A percentile compares a stretch with the other conserved stretches of the same genome.
These are phyloP conservation scores for Drosophila picticornis DNA, from an alignment of 2,888 invertebrate genomes.

Conservation along the genomic window DNA sequence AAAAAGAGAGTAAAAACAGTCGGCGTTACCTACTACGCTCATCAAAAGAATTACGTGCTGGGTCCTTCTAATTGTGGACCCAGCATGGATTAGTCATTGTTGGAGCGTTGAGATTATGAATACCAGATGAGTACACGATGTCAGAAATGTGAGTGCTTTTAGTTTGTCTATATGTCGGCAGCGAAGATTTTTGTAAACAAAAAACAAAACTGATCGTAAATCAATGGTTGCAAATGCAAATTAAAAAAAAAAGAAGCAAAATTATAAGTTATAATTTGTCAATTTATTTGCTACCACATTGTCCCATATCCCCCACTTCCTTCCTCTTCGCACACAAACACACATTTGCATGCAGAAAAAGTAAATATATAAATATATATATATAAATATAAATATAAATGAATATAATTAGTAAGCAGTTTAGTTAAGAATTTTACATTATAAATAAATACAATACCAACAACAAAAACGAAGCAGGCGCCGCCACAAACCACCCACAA, in stretches of 20 bases:
- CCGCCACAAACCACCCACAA: slow-evolving; percentile 35
- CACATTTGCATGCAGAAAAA: slow-evolving; percentile 72
- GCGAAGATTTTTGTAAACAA: slow-evolving; percentile 50
- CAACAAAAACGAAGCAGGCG: slow-evolving; percentile 51
- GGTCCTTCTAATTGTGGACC: slow-evolving; percentile 29
- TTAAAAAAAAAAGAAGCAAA: slow-evolving; percentile 11
- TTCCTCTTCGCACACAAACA: slow-evolving; percentile 51
- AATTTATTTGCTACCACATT: slow-evolving; percentile 37
- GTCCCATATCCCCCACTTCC: slow-evolving; percentile 30
- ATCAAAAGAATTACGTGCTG: slow-evolving; percentile 61
- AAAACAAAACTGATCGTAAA: slow-evolving; percentile 30
- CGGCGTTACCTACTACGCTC: slow-evolving; percentile 76
- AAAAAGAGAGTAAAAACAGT: slow-evolving; percentile 55
- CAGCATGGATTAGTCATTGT: slow-evolving; percentile 74
- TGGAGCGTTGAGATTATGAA: slow-evolving; percentile 75
- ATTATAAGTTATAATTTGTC: slow-evolving; percentile 35
- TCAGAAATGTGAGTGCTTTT: slow-evolving; percentile 69
- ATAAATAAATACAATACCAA: slow-evolving; percentile 56
- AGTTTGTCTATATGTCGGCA: slow-evolving; percentile 60
- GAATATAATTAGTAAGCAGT: slow-evolving; percentile 78
- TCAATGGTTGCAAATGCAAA: slow-evolving; percentile 31
- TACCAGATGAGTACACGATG: slow-evolving; percentile 52
- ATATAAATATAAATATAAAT: slow-evolving; percentile 74
- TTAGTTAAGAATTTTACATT: slow-evolving; percentile 81
- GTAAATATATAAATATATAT: slow-evolving; percentile 63